Evolutionary conservation across 2,888 invertebrate species (phyloP).

Genomic region (Loripinus fragilis): DNA sequence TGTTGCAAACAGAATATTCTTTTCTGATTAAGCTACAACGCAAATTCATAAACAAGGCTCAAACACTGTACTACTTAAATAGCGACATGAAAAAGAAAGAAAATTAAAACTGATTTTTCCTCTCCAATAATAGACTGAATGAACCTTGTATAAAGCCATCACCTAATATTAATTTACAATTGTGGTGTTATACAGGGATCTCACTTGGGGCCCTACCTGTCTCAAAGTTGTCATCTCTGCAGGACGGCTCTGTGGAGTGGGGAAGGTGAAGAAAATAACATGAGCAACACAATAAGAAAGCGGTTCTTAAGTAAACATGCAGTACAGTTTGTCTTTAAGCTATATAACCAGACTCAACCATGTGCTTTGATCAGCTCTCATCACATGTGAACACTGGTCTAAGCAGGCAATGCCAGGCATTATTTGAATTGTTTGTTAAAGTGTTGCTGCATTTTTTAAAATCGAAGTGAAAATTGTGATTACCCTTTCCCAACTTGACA

Average conservation of each 20-base stretch:
- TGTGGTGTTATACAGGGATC: constrained; percentile 13
- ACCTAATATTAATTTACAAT: constrained; percentile 4
- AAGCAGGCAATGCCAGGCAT: too few species aligned
- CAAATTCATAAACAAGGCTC: neutral
- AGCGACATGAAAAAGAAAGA: neutral
- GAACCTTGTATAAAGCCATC: constrained; percentile 17
- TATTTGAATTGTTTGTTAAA: too few species aligned
- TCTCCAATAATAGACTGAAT: neutral
- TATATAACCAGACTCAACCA: too few species aligned
- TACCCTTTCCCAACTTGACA: too few species aligned
- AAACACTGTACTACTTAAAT: neutral
- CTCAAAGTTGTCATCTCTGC: constrained; percentile 51
- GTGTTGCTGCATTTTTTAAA: too few species aligned
- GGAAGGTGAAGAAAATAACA: constrained; percentile 15
- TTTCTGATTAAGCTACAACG: constrained; percentile 16
- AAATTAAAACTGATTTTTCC: neutral
- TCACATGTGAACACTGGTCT: too few species aligned
- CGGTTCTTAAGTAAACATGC: too few species aligned
- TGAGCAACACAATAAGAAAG: too few species aligned
- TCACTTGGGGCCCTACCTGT: constrained; percentile 47
- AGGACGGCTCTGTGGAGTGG: constrained; percentile 42
- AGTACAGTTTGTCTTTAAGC: too few species aligned
- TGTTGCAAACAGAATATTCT: neutral
- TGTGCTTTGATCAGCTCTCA: too few species aligned
- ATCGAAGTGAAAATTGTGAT: too few species aligned